Base-by-base conservation (phyloP, 2,113 vertebrate genomes). In the Gambusia holbrooki region DNA sequence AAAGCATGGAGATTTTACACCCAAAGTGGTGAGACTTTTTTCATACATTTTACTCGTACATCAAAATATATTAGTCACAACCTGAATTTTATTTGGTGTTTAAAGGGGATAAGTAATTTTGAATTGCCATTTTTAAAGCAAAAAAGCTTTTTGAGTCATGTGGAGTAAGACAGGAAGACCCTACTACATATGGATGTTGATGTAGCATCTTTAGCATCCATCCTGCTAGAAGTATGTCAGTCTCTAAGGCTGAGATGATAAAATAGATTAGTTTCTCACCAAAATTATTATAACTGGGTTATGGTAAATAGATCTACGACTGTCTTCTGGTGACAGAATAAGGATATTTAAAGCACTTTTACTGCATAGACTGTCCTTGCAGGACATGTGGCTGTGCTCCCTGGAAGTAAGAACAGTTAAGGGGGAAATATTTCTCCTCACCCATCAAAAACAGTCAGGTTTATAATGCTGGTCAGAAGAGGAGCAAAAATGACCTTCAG, bases 1-100 rank as follows among this genome's bases (percentile, higher is more conserved):
- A 3, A 77, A 75, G 74, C 77, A 45, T 51, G 54, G 15, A 69
- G 4, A 74, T 45, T 62, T 67, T 65, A 74, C 2, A 58, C 11
- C 15, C 13, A 62, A 71, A 69, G 22, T 6, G 22, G 14, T 64
- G 15, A 35, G 30, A 25, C 10, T 3, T 54, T 19, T 58, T 58
- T 37, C 10, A 37, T 37, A 9, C 8, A 58, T n/a, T 25, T 19
- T 19, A 48, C 45, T 19, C 17, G 5, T 58, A 25, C 3, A n/a
- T 58, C 5, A 58, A 58, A 58, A 58, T 58, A 48, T 12, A 19
- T 48, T 17, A 1, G 14, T 48, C 14, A 48, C 45, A 48, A 19
- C 45, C 45, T 48, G 15, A 48, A 48, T 19, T 48, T 48, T 19
- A 19, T 19, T 48, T 48, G 14, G 45, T 19, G 19, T 48, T 19